phyloP scores from a whole-genome alignment of 2,113 vertebrate genomes.

The Petroica traversi region DNA sequence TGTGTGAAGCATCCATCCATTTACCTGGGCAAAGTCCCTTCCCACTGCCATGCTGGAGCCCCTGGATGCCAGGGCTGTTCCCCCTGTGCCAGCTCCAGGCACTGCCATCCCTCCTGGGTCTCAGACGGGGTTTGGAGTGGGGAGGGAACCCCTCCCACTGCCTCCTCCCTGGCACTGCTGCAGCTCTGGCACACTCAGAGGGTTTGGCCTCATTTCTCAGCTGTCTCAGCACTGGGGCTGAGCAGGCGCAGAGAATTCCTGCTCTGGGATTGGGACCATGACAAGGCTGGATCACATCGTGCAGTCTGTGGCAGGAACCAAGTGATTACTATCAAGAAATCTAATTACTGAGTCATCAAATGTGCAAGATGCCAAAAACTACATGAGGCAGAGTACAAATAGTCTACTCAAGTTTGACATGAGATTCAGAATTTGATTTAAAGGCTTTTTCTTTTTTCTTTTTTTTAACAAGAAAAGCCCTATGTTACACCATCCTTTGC shows the following conservation, averaged over 20 bases:
- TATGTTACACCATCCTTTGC: slow-evolving; percentile 77
- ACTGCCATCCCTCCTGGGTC: background rate
- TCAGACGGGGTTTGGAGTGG: background rate
- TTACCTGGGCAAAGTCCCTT: background rate
- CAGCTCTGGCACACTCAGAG: background rate
- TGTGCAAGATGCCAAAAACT: slow-evolving; percentile 57
- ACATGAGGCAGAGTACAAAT: slow-evolving; percentile 72
- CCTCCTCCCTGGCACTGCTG: background rate
- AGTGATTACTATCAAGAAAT: slow-evolving; percentile 45
- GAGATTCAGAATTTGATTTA: slow-evolving; percentile 82
- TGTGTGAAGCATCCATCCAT: background rate
- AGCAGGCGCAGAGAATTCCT: slow-evolving; percentile 45
- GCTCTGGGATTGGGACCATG: slow-evolving; percentile 38
- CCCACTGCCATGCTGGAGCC: background rate
- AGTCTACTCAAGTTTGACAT: slow-evolving; percentile 77
- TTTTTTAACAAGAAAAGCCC: slow-evolving; percentile 53
- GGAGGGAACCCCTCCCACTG: background rate
- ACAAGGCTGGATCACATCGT: slow-evolving; percentile 57
- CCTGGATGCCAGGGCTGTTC: background rate
- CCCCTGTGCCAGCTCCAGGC: background rate
- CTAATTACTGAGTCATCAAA: slow-evolving; percentile 50
- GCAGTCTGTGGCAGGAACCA: slow-evolving; percentile 70
- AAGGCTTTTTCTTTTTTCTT: slow-evolving; percentile 53
- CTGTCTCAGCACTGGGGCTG: background rate
- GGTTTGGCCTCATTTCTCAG: slow-evolving; percentile 41